phyloP scores from a whole-genome alignment of 2,113 vertebrate genomes.

The Oryzias celebensis region DNA sequence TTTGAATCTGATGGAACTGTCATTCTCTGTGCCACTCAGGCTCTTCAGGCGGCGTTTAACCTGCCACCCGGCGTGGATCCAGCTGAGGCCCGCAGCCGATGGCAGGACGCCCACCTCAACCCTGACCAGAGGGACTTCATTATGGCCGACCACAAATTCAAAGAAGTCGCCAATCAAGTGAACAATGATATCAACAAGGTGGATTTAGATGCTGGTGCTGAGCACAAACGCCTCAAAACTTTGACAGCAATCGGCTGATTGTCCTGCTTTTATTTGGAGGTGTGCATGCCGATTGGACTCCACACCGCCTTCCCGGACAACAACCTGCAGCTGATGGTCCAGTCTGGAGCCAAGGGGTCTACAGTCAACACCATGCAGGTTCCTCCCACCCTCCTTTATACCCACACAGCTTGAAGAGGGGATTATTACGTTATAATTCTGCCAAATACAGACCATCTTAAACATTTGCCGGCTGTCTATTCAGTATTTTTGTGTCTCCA shows the following conservation, averaged over 20 bases:
- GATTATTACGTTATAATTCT: not conserved
- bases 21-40: slow-evolving; percentile 67
- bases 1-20: not conserved
- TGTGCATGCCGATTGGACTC: slow-evolving; percentile 93
- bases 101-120: slow-evolving; percentile 94
- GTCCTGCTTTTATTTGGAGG: slow-evolving; percentile 66
- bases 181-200: slow-evolving; percentile 98
- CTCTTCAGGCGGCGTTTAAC: slow-evolving; percentile 86
- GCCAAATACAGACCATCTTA: not conserved
- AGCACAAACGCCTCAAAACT: not conserved
- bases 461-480: not conserved
- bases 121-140: slow-evolving; percentile 93
- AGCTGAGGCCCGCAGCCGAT: slow-evolving; percentile 82
- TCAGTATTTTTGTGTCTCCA: no score
- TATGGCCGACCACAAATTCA: slow-evolving; percentile 95
- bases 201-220: not conserved
- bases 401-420: not conserved
- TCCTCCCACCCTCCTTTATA: not conserved
- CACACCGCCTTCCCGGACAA: slow-evolving; percentile 93
- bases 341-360: slow-evolving; percentile 96
- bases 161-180: slow-evolving; percentile 91
- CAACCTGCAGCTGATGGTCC: slow-evolving; percentile 98
- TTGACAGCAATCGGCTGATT: no score
- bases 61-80: slow-evolving; percentile 74
- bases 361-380: slow-evolving; percentile 99